Conservation (phyloP, 1,140 invertebrate species). For the Diachasma alloeum region DNA sequence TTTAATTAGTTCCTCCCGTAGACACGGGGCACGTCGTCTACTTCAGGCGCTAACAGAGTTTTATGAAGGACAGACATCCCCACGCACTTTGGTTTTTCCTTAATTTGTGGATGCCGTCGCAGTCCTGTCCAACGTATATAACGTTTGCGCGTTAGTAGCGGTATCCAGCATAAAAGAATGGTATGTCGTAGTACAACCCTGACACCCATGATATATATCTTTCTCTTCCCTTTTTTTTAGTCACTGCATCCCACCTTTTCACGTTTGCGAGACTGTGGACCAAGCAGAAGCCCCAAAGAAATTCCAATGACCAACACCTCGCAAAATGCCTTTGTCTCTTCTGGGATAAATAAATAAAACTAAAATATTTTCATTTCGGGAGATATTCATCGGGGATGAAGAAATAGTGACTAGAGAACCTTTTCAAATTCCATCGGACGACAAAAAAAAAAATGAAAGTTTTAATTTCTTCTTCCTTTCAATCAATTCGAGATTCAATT, state of each 20-base stretch:
- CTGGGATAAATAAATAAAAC: neutral
- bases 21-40: neutral
- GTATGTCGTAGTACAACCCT: slow-evolving; percentile 50
- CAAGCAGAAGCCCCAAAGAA: slow-evolving; percentile 2
- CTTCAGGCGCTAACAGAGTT: slow-evolving; percentile 56
- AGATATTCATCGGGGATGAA: neutral
- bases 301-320: slow-evolving; percentile 8
- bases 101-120: slow-evolving; percentile 57
- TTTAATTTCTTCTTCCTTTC: too few relatives aligned
- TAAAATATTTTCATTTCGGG: neutral
- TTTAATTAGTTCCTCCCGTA: neutral
- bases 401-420: too few relatives aligned
- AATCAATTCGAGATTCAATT: too few relatives aligned
- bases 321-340: slow-evolving; percentile 8
- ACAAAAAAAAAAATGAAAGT: too few relatives aligned
- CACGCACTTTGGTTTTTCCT: slow-evolving; percentile 61
- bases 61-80: slow-evolving; percentile 59
- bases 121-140: slow-evolving; percentile 33
- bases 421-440: too few relatives aligned
- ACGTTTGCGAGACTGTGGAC: neutral
- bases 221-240: slow-evolving; percentile 24
- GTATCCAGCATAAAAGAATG: slow-evolving; percentile 53
- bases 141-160: neutral
- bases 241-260: slow-evolving; percentile 13
- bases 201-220: slow-evolving; percentile 62